Evolutionary conservation across 2,888 invertebrate genomes (phyloP).

Genomic region (Smittia sp.): DNA sequence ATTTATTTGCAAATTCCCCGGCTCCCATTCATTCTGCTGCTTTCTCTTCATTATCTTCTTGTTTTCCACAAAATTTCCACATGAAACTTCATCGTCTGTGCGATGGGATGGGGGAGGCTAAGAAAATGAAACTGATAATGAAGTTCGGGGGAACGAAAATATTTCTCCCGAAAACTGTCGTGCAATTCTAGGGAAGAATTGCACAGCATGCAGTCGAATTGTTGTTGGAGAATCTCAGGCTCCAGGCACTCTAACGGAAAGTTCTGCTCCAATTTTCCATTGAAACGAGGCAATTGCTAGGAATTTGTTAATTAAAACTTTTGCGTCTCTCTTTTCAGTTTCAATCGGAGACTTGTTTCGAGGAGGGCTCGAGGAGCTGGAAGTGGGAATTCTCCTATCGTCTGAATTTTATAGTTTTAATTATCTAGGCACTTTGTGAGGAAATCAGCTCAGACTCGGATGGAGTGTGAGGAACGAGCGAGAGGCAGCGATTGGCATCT

Average conservation of each 20-base stretch:
- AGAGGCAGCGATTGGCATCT: not conserved
- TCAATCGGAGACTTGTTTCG: not conserved
- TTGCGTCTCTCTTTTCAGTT: conserved; percentile 36
- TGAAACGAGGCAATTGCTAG: conserved; percentile 41
- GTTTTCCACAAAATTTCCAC: conserved; percentile 2
- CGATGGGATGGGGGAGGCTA: not conserved
- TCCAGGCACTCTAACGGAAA: not conserved
- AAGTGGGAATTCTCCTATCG: conserved; percentile 6
- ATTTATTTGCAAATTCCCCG: conserved; percentile 36
- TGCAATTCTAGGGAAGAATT: not conserved
- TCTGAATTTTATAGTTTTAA: conserved; percentile 37
- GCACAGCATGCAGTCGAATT: not conserved
- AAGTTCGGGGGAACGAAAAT: not conserved
- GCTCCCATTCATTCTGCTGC: not conserved
- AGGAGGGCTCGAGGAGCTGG: not conserved
- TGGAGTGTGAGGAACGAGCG: not conserved
- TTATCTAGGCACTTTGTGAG: conserved; percentile 40
- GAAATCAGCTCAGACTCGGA: too few species aligned
- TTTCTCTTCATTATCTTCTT: conserved; percentile 1
- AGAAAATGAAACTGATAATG: not conserved
- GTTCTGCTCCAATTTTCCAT: conserved; percentile 33
- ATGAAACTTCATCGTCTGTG: conserved; percentile 9
- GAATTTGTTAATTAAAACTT: conserved; percentile 41
- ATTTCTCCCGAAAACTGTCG: not conserved
- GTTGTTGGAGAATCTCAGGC: conserved; percentile 19